Base-by-base conservation (phyloP, 1,140 invertebrate genomes). In the Drosophila parvula region DNA sequence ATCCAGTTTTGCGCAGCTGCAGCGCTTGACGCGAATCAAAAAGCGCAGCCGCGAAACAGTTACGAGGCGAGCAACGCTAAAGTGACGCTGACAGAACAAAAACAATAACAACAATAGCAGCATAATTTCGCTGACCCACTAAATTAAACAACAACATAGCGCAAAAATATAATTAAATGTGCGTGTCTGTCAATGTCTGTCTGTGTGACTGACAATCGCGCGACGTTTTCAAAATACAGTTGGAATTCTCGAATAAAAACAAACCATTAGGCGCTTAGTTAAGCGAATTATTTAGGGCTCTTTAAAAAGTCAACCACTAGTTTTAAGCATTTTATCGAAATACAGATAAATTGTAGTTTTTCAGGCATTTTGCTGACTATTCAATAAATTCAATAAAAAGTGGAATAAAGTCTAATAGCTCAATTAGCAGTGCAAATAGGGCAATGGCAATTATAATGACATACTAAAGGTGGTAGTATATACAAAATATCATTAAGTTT, bases 1-100 rank as follows among this genome's bases (percentile, higher is more conserved):
- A 88, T 88, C 83, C 80, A 88, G 83, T 88, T 88, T 89, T 89
- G 77, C 84, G 80, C 83, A 89, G 79, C 70, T 86, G 83, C 83
- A 86, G 67, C 81, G 51, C 55, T 43, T 47, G 48, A 53, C 22
- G 63, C 62, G 74, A 76, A 44, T 59, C 61, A 50, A 70, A 77
- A 78, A 78, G 63, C 63, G 75, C 75, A 78, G 74, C 57, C 64
- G 74, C 74, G 45, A 60, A 78, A 78, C 75, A 78, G 75, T 78
- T 78, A 78, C 75, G 75, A 78, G 75, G 64, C 75, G 61, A 78
- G 61, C 74, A 70, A 78, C 75, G 22, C 34, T 34, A 10, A 38
- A 43, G 27, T 55, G 43, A 22, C 22, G 59, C 44, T 74, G 70
- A 18, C 73, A 74, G 44, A 38, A 43, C 59, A 56, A 41, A 59